These are phyloP conservation scores for Drosophila truncata DNA, from an alignment of 1,140 invertebrate genomes.

Conservation along the genomic window DNA sequence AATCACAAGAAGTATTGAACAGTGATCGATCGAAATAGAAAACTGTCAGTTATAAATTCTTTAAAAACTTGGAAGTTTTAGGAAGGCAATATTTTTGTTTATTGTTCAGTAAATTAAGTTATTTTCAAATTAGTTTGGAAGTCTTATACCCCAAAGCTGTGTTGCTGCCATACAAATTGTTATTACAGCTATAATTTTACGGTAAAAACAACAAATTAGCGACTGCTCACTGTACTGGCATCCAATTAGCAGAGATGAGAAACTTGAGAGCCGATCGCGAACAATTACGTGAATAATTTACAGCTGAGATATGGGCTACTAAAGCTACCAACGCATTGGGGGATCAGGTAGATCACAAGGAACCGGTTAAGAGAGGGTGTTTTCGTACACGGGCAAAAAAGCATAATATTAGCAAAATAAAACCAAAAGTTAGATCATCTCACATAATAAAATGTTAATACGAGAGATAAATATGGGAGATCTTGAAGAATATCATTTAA, in stretches of 20 bases:
- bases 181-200: constrained; percentile 7
- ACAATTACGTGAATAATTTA: constrained; percentile 81
- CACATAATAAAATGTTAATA: constrained; percentile 4
- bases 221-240: constrained; percentile 26
- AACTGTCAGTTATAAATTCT: not conserved
- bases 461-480: not conserved
- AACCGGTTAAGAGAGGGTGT: constrained; percentile 61
- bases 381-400: constrained; percentile 12
- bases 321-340: constrained; percentile 59
- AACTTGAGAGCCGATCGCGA: constrained; percentile 70
- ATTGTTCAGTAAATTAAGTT: not conserved
- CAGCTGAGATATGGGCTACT: constrained; percentile 58
- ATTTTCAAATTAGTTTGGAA: not conserved
- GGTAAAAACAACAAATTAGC: not conserved
- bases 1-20: constrained; percentile 23
- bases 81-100: not conserved
- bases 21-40: constrained; percentile 17
- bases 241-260: constrained; percentile 65
- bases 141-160: not conserved
- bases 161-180: not conserved
- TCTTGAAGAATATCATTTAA: not conserved
- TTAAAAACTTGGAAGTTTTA: not conserved
- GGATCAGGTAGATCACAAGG: constrained; percentile 41
- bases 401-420: constrained; percentile 6
- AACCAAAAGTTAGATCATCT: constrained; percentile 7